phyloP scores from a whole-genome alignment of 2,113 vertebrate genomes.

The Montifringilla adamsi region DNA sequence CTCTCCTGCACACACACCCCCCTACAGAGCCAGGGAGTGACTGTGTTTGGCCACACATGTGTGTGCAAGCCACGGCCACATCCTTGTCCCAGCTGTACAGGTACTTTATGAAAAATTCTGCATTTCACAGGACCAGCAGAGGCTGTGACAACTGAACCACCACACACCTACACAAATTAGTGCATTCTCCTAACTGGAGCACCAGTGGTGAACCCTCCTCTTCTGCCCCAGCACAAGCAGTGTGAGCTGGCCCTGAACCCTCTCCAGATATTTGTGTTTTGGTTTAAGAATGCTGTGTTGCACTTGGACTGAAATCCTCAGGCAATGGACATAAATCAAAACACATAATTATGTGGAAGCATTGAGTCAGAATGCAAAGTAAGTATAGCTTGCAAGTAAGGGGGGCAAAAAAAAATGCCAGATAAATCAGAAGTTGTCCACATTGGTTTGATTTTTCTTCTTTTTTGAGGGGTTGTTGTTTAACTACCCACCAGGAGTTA shows the following conservation, averaged over 20 bases:
- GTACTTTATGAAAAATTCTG: neutral
- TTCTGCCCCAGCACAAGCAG: neutral
- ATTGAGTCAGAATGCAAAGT: neutral
- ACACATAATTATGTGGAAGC: neutral
- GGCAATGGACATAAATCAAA: neutral
- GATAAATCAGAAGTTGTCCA: neutral
- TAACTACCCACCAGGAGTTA: neutral
- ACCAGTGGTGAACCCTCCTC: neutral
- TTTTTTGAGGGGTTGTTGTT: neutral
- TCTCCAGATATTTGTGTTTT: neutral
- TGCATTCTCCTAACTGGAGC: neutral
- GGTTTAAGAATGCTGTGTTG: neutral
- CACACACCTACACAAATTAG: neutral
- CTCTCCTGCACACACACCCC: neutral
- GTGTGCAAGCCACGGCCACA: neutral
- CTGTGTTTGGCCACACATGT: rapidly evolving
- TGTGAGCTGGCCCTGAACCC: neutral
- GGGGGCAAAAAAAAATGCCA: neutral
- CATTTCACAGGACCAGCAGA: neutral
- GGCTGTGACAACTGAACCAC: neutral
- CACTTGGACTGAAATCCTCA: neutral
- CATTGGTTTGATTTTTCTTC: neutral
- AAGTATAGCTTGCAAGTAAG: neutral
- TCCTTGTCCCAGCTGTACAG: neutral
- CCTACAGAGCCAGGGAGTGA: neutral